Conservation (phyloP, 2,888 invertebrate species). For the Chloroclystis v-ata region DNA sequence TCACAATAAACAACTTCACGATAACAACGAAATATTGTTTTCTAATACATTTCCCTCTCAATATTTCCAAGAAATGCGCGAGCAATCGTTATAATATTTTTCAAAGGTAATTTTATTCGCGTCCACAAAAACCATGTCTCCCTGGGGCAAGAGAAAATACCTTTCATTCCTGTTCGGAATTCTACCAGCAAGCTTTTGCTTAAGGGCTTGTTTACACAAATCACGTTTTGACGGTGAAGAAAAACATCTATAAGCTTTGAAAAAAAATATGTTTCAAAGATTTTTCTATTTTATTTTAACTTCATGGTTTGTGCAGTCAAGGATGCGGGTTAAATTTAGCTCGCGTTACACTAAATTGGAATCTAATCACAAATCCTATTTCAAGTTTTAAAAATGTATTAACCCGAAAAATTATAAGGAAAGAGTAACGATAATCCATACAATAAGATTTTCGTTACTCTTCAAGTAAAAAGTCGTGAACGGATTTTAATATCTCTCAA, state of each 20-base stretch:
- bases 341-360: too few species aligned
- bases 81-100: constrained; percentile 11
- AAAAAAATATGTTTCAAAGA: not conserved
- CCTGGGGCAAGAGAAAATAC: constrained; percentile 13
- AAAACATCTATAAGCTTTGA: not conserved
- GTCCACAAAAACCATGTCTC: constrained; percentile 11
- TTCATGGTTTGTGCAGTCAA: too few species aligned
- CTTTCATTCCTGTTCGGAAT: constrained; percentile 12
- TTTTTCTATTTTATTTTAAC: too few species aligned
- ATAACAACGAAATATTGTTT: not conserved
- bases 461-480: too few species aligned
- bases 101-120: constrained; percentile 1
- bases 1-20: too few species aligned
- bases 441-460: too few species aligned
- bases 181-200: constrained; percentile 6
- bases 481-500: too few species aligned
- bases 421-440: too few species aligned
- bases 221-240: not conserved
- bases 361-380: too few species aligned
- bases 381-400: too few species aligned
- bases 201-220: not conserved
- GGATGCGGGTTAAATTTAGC: too few species aligned
- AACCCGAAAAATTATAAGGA: too few species aligned
- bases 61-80: not conserved
- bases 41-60: not conserved